Conservation (phyloP, 2,113 vertebrate genomes). For the Lophochroa leadbeateri region DNA sequence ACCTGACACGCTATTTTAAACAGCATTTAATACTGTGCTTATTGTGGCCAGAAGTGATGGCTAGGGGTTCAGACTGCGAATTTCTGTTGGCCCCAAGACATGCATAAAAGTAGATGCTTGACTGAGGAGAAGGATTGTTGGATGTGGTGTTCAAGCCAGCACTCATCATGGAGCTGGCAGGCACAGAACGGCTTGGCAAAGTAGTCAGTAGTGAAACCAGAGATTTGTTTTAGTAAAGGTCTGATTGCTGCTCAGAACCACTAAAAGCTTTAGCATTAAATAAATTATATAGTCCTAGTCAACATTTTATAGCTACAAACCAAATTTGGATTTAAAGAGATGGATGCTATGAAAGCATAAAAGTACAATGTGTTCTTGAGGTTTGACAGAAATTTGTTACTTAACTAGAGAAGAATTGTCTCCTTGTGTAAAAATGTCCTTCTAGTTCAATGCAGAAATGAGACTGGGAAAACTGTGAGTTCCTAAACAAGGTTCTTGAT, state of each 20-base stretch:
- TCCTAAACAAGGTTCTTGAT: neutral
- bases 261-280: conserved; percentile 42
- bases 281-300: conserved; percentile 48
- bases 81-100: neutral
- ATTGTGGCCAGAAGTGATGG: neutral
- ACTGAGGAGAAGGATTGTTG: neutral
- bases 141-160: neutral
- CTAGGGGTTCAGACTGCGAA: neutral
- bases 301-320: conserved; percentile 44
- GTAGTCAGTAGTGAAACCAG: neutral
- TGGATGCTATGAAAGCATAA: neutral
- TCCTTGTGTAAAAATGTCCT: neutral
- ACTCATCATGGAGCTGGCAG: neutral
- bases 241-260: conserved; percentile 24
- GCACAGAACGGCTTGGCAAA: neutral
- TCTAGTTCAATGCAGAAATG: neutral
- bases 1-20: neutral
- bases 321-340: conserved; percentile 29
- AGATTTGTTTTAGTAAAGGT: neutral
- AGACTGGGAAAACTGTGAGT: neutral
- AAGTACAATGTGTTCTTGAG: conserved; percentile 45
- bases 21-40: neutral
- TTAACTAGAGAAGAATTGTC: conserved; percentile 5
- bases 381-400: conserved; percentile 37
- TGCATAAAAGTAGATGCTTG: neutral